A percentile compares a stretch with the other conserved stretches of the same genome.
These are phyloP conservation scores for Spea hammondii DNA, from an alignment of 2,797 vertebrate genomes.

Conservation along the genomic window DNA sequence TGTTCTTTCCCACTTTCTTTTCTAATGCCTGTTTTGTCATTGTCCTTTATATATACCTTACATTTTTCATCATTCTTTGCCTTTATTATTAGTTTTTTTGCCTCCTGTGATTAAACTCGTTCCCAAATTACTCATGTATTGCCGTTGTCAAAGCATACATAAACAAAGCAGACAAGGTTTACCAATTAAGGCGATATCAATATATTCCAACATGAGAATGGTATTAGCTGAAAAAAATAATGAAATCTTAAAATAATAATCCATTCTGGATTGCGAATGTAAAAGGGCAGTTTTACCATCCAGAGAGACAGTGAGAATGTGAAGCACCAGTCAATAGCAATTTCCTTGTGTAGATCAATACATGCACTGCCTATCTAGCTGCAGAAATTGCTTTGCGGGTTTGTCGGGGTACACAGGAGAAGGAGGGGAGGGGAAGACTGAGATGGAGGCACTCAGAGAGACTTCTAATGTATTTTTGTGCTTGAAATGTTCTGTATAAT, in stretches of 20 bases:
- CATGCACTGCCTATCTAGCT: slow-evolving; percentile 45
- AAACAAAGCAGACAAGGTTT: no score
- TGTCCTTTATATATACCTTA: no score
- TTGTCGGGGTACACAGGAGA: slow-evolving; percentile 39
- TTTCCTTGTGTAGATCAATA: slow-evolving; percentile 76
- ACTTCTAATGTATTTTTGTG: slow-evolving; percentile 17
- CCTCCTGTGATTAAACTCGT: no score
- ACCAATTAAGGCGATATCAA: no score
- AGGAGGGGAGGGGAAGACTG: neutral
- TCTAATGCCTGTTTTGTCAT: no score
- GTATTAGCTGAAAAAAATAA: neutral
- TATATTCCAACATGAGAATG: neutral
- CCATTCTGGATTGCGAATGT: slow-evolving; percentile 36
- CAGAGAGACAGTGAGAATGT: slow-evolving; percentile 63
- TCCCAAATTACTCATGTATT: no score
- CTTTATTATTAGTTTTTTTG: no score
- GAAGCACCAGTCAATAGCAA: slow-evolving; percentile 77
- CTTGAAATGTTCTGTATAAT: slow-evolving; percentile 15
- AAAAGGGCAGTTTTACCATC: slow-evolving; percentile 44
- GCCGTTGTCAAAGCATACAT: no score
- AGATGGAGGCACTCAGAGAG: slow-evolving; percentile 15
- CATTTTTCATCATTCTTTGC: no score
- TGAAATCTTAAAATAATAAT: slow-evolving; percentile 21
- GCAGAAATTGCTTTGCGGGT: slow-evolving; percentile 47
- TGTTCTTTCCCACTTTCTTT: no score